Conservation (phyloP, 2,888 invertebrate species). For the Drosophila mettleri region DNA sequence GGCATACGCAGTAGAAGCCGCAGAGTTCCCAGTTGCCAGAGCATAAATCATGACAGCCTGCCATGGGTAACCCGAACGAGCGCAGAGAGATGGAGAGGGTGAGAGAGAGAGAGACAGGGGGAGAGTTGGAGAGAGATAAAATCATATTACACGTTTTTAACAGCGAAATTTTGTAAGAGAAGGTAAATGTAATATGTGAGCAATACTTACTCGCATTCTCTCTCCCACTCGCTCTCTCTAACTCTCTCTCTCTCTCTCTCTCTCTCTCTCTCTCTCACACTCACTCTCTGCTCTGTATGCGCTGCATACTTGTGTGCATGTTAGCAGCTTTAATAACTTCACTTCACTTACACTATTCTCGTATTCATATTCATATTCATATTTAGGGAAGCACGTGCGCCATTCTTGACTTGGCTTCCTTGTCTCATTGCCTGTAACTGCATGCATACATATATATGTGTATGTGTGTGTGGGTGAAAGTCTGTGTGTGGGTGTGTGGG, state of each 20-base stretch:
- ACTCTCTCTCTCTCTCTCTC: not conserved
- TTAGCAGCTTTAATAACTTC: conserved; percentile 72
- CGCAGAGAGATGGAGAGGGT: not conserved
- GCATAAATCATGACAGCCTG: conserved; percentile 45
- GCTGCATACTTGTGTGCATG: conserved; percentile 43
- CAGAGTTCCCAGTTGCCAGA: conserved; percentile 10
- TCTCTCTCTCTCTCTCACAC: not conserved
- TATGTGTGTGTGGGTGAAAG: conserved; percentile 4
- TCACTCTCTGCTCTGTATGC: not conserved
- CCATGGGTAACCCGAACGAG: conserved; percentile 11
- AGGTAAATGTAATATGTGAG: conserved; percentile 54
- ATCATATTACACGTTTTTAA: conserved; percentile 58
- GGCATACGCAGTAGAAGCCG: conserved; percentile 8
- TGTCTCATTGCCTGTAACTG: conserved; percentile 25
- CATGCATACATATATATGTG: not conserved
- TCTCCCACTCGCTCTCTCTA: not conserved
- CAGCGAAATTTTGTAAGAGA: conserved; percentile 54
- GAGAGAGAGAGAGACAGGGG: not conserved
- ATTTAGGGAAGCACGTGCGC: conserved; percentile 51
- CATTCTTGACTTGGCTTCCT: conserved; percentile 44
- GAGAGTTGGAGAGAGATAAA: conserved; percentile 5
- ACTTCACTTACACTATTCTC: conserved; percentile 73
- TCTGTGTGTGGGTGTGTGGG: conserved; percentile 1
- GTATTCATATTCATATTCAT: conserved; percentile 56
- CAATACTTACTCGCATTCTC: not conserved